Percentiles rank a stretch among this genome's conserved stretches.
These are phyloP conservation scores for Micropterix aruncella DNA, from an alignment of 2,888 invertebrate species.

Conservation along the genomic window DNA sequence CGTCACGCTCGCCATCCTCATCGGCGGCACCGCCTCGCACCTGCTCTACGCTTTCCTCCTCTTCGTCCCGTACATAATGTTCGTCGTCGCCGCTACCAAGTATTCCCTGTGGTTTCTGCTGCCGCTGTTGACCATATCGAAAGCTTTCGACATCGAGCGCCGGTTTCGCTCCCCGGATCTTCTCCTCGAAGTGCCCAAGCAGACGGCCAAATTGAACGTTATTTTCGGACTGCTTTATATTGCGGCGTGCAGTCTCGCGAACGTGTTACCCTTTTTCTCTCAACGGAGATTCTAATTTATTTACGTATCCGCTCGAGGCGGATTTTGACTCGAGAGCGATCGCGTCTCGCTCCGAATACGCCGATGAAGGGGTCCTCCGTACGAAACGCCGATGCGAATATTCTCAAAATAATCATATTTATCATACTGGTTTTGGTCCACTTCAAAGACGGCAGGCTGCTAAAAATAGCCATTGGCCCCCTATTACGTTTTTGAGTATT, in stretches of 20 bases:
- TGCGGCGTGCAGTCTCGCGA: constrained; percentile 61
- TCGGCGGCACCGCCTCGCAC: constrained; percentile 84
- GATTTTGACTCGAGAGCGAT: too few relatives aligned
- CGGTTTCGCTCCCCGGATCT: constrained; percentile 67
- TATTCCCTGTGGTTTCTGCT: constrained; percentile 81
- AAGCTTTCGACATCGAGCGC: constrained; percentile 83
- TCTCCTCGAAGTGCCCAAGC: constrained; percentile 70
- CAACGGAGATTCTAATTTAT: constrained; percentile 15
- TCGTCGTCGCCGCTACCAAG: constrained; percentile 72
- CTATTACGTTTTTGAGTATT: too few relatives aligned
- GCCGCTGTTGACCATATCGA: constrained; percentile 74
- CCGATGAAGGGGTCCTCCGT: too few relatives aligned
- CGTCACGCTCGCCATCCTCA: constrained; percentile 86
- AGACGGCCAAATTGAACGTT: constrained; percentile 82
- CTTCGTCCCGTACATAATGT: constrained; percentile 82
- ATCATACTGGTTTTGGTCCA: too few relatives aligned
- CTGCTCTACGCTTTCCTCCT: constrained; percentile 79
- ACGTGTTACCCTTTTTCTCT: constrained; percentile 44
- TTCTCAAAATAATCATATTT: too few relatives aligned
- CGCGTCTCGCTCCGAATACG: too few relatives aligned
- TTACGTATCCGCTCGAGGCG: too few relatives aligned
- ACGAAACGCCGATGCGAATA: too few relatives aligned
- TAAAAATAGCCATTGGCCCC: too few relatives aligned
- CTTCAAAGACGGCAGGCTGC: too few relatives aligned
- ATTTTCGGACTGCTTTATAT: constrained; percentile 85